These are phyloP conservation scores for Drosophila nr. fundita DNA, from an alignment of 2,888 invertebrate species.

Conservation along the genomic window DNA sequence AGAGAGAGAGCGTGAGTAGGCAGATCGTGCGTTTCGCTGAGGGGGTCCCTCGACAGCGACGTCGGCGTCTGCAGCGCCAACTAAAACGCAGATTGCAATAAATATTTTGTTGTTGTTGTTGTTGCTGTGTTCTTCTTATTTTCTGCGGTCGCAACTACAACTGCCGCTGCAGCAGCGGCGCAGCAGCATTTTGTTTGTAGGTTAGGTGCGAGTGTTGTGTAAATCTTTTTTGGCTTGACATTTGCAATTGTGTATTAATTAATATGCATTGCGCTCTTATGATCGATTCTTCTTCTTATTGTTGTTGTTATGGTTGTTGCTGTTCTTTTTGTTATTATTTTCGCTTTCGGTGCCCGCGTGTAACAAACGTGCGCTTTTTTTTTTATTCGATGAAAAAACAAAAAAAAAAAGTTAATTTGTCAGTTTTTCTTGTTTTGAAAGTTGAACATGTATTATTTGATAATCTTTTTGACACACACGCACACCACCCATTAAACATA, in stretches of 20 bases:
- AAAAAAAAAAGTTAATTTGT: slow-evolving; percentile 12
- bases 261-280: slow-evolving; percentile 42
- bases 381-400: slow-evolving; percentile 2
- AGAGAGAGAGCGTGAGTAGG: slow-evolving; percentile 28
- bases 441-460: slow-evolving; percentile 59
- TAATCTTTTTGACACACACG: slow-evolving; percentile 68
- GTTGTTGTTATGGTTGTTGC: slow-evolving; percentile 13
- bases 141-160: slow-evolving; percentile 52
- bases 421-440: slow-evolving; percentile 44
- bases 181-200: slow-evolving; percentile 63
- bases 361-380: slow-evolving; percentile 76
- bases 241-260: slow-evolving; percentile 62
- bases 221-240: slow-evolving; percentile 55
- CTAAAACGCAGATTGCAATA: slow-evolving; percentile 70
- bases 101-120: slow-evolving; percentile 27
- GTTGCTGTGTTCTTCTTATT: slow-evolving; percentile 20
- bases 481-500: slow-evolving; percentile 3
- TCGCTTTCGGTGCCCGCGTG: slow-evolving; percentile 67
- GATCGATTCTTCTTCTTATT: slow-evolving; percentile 21
- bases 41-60: slow-evolving; percentile 45
- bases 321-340: slow-evolving; percentile 21
- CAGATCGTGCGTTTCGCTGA: slow-evolving; percentile 61
- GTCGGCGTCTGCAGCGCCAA: slow-evolving; percentile 20
- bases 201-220: slow-evolving; percentile 81
- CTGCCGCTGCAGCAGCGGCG: slow-evolving; percentile 39